phyloP scores from a whole-genome alignment of 2,797 vertebrate genomes.

The Neostethus bicornis region DNA sequence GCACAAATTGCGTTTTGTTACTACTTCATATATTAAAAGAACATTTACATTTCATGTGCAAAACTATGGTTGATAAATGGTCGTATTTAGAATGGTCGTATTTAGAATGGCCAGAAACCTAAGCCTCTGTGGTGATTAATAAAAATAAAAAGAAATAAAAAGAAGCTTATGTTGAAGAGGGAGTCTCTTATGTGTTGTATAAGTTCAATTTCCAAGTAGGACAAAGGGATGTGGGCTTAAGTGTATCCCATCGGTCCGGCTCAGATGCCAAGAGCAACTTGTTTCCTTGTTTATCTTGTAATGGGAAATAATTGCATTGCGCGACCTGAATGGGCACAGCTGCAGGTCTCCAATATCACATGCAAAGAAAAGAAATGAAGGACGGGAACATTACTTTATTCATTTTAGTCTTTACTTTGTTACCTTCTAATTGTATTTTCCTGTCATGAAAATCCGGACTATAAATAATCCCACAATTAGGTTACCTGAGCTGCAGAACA shows the following conservation, averaged over 20 bases:
- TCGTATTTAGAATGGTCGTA: conserved; percentile 47
- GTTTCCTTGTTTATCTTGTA: conserved; percentile 64
- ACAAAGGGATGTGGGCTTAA: conserved; percentile 67
- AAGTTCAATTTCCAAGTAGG: conserved; percentile 74
- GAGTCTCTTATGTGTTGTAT: conserved; percentile 67
- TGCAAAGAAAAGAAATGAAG: conserved; percentile 15
- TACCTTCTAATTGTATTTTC: conserved; percentile 37
- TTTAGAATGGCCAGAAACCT: conserved; percentile 65
- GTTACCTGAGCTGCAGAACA: conserved; percentile 34
- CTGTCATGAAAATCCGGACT: conserved; percentile 28
- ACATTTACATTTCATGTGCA: conserved; percentile 35
- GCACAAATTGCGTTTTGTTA: neutral
- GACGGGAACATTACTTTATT: conserved; percentile 33
- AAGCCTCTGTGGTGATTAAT: conserved; percentile 73
- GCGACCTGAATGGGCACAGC: conserved; percentile 35
- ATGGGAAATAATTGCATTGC: conserved; percentile 60
- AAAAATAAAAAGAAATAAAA: conserved; percentile 70
- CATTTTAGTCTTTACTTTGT: conserved; percentile 26
- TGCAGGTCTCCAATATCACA: conserved; percentile 21
- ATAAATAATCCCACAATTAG: conserved; percentile 38
- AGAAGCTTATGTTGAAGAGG: conserved; percentile 54
- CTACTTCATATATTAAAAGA: conserved; percentile 11
- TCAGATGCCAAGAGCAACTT: conserved; percentile 48
- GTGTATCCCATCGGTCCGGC: conserved; percentile 50
- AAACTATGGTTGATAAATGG: conserved; percentile 63